Evolutionary conservation across 2,113 vertebrate genomes (phyloP).

Genomic region (Caloenas nicobarica): DNA sequence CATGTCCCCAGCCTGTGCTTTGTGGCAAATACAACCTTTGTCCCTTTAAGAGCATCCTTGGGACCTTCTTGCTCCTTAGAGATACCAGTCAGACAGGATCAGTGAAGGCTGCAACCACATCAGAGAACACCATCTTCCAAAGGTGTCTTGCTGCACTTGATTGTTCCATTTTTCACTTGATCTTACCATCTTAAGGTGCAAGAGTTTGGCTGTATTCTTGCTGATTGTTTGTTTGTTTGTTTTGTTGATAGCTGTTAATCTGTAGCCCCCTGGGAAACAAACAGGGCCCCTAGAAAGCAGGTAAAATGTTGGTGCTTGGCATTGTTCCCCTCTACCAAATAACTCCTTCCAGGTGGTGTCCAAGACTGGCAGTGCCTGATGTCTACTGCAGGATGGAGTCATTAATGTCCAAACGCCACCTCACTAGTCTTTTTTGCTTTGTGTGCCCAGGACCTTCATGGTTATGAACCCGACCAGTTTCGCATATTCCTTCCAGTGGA

Average conservation of each 20-base stretch:
- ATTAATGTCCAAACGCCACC: neutral
- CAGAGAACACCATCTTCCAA: neutral
- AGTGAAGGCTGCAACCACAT: neutral
- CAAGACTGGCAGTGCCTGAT: neutral
- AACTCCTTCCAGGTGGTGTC: neutral
- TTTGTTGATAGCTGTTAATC: neutral
- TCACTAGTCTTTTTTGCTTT: neutral
- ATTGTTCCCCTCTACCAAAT: neutral
- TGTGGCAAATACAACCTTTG: neutral
- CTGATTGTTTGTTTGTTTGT: neutral
- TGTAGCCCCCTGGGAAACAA: neutral
- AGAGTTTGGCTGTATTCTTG: neutral
- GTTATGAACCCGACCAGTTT: conserved; percentile 85
- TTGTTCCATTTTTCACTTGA: neutral
- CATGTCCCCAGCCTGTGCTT: fast-evolving
- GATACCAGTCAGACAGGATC: neutral
- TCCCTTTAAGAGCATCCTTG: neutral
- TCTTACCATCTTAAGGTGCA: neutral
- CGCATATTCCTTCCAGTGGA: conserved; percentile 84
- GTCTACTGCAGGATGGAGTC: neutral
- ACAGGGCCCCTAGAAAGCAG: neutral
- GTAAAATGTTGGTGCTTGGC: neutral
- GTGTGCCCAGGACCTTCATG: conserved; percentile 79
- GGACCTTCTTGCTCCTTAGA: neutral
- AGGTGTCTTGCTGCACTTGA: neutral